Percentiles rank a stretch among this genome's conserved stretches.
These are phyloP conservation scores for Heliconius congener DNA, from an alignment of 1,140 invertebrate genomes.

Conservation along the genomic window DNA sequence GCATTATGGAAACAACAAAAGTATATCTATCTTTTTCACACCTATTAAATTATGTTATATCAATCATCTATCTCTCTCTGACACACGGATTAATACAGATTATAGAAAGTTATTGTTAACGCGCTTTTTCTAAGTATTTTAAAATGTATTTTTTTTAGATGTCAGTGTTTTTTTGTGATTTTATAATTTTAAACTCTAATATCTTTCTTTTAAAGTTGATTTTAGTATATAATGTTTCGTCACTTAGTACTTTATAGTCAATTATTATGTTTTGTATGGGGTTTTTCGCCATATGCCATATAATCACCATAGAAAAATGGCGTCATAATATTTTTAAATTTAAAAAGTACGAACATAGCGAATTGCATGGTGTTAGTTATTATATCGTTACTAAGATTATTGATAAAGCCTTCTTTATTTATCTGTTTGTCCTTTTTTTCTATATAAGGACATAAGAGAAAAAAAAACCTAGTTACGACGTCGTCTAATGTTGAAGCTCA, in stretches of 20 bases:
- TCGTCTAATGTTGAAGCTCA: too few species aligned
- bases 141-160: slow-evolving; percentile 49
- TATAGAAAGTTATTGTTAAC: slow-evolving; percentile 70
- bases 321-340: slow-evolving; percentile 50
- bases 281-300: slow-evolving; percentile 64
- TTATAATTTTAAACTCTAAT: slow-evolving; percentile 39
- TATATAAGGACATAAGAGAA: not conserved
- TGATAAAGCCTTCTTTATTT: slow-evolving; percentile 60
- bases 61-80: slow-evolving; percentile 48
- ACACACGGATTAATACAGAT: slow-evolving; percentile 64
- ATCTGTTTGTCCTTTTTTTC: slow-evolving; percentile 33
- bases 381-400: slow-evolving; percentile 69
- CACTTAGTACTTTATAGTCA: slow-evolving; percentile 39
- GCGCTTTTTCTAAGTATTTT: slow-evolving; percentile 69
- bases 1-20: slow-evolving; percentile 50
- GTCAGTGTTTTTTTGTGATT: slow-evolving; percentile 23
- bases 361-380: slow-evolving; percentile 63
- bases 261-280: slow-evolving; percentile 68
- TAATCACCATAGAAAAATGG: slow-evolving; percentile 67
- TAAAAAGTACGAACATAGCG: slow-evolving; percentile 58
- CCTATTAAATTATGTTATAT: slow-evolving; percentile 21
- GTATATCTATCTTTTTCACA: slow-evolving; percentile 53
- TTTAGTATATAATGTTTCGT: slow-evolving; percentile 21
- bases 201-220: slow-evolving; percentile 24
- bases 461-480: not conserved